These are phyloP conservation scores for Micronycteris hirsuta DNA, from an alignment of 2,113 vertebrate species.

Conservation along the genomic window DNA sequence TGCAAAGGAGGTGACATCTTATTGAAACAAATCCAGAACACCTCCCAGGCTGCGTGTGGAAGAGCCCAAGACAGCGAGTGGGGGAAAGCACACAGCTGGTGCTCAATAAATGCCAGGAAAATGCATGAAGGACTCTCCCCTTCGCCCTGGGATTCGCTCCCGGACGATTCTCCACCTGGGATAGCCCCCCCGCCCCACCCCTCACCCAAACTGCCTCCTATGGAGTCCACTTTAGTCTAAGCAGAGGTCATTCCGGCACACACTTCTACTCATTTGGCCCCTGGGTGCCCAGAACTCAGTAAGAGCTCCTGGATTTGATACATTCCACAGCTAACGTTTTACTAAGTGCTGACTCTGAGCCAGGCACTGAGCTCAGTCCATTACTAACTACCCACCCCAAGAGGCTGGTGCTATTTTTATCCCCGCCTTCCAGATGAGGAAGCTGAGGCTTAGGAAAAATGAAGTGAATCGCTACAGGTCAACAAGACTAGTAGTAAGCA, in stretches of 20 bases:
- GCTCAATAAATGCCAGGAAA: not conserved
- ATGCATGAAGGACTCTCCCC: too few relatives aligned
- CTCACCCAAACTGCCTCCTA: not conserved
- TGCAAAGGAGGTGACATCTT: not conserved
- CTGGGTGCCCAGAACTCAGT: not conserved
- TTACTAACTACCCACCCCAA: not conserved
- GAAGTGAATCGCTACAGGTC: not conserved
- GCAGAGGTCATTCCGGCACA: not conserved
- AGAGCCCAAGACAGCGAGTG: not conserved
- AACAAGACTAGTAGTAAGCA: accelerated
- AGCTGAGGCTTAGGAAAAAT: slow-evolving; percentile 1
- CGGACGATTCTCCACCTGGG: not conserved
- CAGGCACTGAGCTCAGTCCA: not conserved
- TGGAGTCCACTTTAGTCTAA: not conserved
- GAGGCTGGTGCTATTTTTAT: not conserved
- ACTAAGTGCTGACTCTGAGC: not conserved
- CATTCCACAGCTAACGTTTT: not conserved
- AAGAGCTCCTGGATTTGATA: not conserved
- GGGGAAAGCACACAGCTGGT: not conserved
- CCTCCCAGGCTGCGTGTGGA: not conserved
- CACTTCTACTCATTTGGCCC: not conserved
- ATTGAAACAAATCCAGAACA: not conserved
- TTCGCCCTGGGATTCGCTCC: not conserved
- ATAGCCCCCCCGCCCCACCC: too few relatives aligned
- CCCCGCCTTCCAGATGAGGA: not conserved